A percentile compares a stretch with the other conserved stretches of the same genome.
phyloP scores from a whole-genome alignment of 2,113 vertebrate species.

The Pygoscelis antarcticus region DNA sequence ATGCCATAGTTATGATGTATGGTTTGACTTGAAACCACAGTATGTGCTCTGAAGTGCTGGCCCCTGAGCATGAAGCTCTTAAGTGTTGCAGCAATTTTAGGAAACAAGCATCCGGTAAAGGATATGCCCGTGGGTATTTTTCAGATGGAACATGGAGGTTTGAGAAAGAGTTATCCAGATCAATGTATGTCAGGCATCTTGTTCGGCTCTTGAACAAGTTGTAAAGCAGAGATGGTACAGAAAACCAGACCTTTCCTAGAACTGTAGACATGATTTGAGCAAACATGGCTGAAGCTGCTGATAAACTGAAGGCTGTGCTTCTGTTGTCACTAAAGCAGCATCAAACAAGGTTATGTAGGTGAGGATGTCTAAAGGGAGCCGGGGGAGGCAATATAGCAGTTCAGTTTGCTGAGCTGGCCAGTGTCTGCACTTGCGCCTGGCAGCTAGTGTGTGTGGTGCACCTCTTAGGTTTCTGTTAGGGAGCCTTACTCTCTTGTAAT shows the following conservation, averaged over 20 bases:
- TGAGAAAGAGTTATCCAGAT: background rate
- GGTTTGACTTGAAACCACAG: constrained; percentile 18
- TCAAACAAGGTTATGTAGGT: background rate
- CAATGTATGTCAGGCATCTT: background rate
- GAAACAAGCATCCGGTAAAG: background rate
- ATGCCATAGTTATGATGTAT: constrained; percentile 1
- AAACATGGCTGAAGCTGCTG: background rate
- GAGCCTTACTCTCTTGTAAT: background rate
- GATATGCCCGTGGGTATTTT: background rate
- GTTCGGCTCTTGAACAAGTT: background rate
- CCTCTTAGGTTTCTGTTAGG: background rate
- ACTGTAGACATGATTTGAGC: background rate
- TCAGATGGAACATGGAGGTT: background rate
- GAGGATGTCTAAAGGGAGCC: background rate
- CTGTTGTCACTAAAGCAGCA: background rate
- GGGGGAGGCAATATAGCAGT: background rate
- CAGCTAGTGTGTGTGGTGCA: background rate
- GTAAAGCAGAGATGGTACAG: background rate
- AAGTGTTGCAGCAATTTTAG: background rate
- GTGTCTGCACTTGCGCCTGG: background rate
- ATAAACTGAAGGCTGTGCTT: background rate
- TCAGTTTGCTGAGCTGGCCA: background rate
- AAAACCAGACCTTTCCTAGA: background rate
- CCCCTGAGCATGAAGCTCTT: background rate
- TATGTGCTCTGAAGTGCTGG: background rate